A percentile compares a stretch with the other conserved stretches of the same genome.
These are phyloP conservation scores for Andricus grossulariae DNA, from an alignment of 1,140 invertebrate genomes.

Conservation along the genomic window DNA sequence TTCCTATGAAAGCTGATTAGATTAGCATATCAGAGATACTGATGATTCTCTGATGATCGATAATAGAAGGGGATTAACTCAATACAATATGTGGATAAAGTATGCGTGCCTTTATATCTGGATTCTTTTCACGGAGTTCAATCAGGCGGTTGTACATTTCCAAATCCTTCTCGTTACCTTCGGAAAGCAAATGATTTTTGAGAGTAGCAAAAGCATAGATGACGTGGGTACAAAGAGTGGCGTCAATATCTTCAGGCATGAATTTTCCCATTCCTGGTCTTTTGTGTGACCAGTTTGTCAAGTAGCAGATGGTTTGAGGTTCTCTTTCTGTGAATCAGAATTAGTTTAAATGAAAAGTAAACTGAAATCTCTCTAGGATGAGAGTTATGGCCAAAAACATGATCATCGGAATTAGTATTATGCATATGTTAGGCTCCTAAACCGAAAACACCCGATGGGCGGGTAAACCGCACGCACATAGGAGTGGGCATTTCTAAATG, in stretches of 20 bases:
- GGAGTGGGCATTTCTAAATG: too few relatives aligned
- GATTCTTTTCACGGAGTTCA: conserved; percentile 90
- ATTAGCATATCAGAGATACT: too few relatives aligned
- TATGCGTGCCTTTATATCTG: conserved; percentile 85
- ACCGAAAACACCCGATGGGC: too few relatives aligned
- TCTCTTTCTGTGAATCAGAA: conserved; percentile 80
- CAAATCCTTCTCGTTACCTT: conserved; percentile 86
- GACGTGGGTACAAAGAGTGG: conserved; percentile 92
- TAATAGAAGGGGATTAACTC: background rate
- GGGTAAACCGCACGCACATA: too few relatives aligned
- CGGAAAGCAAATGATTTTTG: conserved; percentile 87
- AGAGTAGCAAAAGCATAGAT: conserved; percentile 95
- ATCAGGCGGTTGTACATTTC: conserved; percentile 91
- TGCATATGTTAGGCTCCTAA: background rate
- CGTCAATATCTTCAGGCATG: conserved; percentile 90
- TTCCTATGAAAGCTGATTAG: too few relatives aligned
- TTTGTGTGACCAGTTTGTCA: conserved; percentile 96
- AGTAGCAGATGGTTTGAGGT: conserved; percentile 93
- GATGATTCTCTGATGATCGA: too few relatives aligned
- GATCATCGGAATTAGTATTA: conserved; percentile 37
- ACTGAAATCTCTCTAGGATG: too few relatives aligned
- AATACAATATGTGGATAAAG: background rate
- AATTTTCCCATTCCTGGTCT: conserved; percentile 91
- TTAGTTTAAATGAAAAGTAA: conserved; percentile 16
- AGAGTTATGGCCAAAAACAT: too few relatives aligned